Evolutionary conservation across 2,113 vertebrate species (phyloP).

Genomic region (Pangasianodon gigas): DNA sequence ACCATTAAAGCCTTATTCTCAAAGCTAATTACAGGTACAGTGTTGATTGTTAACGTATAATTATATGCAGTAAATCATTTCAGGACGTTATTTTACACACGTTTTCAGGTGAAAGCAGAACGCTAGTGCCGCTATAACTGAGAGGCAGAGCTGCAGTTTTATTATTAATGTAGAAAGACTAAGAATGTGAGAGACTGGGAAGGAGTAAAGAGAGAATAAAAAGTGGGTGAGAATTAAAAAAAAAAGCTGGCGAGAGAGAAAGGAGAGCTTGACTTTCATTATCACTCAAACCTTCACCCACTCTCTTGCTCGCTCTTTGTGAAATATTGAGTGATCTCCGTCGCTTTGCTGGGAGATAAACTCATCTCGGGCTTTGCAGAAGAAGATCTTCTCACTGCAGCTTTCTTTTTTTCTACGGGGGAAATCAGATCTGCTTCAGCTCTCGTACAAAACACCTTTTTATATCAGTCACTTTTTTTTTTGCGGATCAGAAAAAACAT

Average conservation of each 20-base stretch:
- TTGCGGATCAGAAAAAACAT: too few species aligned
- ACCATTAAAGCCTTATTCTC: neutral
- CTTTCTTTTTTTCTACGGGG: neutral
- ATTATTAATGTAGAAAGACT: conserved; percentile 41
- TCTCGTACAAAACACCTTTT: neutral
- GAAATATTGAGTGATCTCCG: neutral
- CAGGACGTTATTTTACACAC: neutral
- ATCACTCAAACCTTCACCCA: neutral
- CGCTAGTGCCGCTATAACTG: conserved; percentile 12
- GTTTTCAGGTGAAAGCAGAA: conserved; percentile 19
- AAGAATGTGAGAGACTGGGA: neutral
- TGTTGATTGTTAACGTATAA: neutral
- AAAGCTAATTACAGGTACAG: neutral
- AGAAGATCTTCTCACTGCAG: neutral
- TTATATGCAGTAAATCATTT: neutral
- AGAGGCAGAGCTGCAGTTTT: neutral
- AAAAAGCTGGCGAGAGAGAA: neutral
- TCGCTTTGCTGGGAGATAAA: neutral
- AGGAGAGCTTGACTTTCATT: neutral
- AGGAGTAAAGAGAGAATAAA: conserved; percentile 5
- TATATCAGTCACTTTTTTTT: neutral
- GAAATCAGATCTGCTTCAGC: neutral
- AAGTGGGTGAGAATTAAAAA: neutral
- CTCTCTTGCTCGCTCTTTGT: neutral
- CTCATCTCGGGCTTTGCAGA: neutral